phyloP scores from a whole-genome alignment of 2,797 vertebrate genomes.

The Gambelia wislizenii region DNA sequence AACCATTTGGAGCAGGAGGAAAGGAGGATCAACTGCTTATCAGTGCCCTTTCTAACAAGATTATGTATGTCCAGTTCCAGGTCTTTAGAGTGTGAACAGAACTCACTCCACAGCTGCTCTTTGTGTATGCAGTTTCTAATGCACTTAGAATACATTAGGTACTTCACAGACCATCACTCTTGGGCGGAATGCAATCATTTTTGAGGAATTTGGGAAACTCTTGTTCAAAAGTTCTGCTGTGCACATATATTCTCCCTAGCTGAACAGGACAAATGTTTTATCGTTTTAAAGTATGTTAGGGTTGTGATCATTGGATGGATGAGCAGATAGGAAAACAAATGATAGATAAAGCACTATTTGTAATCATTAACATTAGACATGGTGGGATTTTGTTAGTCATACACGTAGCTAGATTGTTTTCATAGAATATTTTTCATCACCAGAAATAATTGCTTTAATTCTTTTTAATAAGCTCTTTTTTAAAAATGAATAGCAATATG shows the following conservation, averaged over 20 bases:
- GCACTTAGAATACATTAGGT: neutral
- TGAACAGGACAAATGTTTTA: neutral
- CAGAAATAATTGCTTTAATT: slow-evolving; percentile 57
- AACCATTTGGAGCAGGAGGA: neutral
- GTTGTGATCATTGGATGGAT: neutral
- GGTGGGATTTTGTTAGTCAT: slow-evolving; percentile 44
- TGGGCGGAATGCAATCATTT: too few species aligned
- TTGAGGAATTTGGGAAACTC: too few species aligned
- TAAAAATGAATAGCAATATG: slow-evolving; percentile 64
- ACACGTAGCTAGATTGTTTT: slow-evolving; percentile 46
- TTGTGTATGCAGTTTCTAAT: neutral
- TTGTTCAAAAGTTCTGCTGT: neutral
- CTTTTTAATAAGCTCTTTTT: slow-evolving; percentile 64
- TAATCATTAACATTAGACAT: slow-evolving; percentile 32
- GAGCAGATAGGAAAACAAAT: neutral
- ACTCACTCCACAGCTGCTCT: neutral
- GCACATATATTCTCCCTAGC: neutral
- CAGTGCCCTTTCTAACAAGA: neutral
- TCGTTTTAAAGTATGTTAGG: neutral
- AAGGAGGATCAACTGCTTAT: neutral
- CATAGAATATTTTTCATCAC: slow-evolving; percentile 56
- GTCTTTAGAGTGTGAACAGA: neutral
- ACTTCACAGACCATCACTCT: too few species aligned
- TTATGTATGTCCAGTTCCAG: neutral
- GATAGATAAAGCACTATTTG: neutral